Conservation (phyloP, 2,888 invertebrate species). For the Drosophila acutilabella region DNA sequence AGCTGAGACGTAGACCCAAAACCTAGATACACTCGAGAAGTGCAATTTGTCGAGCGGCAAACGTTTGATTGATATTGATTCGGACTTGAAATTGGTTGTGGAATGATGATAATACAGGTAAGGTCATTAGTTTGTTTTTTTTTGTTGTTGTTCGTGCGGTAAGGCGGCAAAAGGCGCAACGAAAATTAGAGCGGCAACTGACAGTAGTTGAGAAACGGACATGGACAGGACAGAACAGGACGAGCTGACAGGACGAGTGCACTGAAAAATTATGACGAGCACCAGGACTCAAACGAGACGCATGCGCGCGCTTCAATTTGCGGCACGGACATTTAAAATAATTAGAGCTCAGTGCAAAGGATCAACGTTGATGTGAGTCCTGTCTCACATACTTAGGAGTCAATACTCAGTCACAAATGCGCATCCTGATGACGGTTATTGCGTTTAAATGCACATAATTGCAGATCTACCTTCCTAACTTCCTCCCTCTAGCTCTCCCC, state of each 20-base stretch:
- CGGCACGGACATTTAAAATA: constrained; percentile 67
- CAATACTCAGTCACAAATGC: constrained; percentile 4
- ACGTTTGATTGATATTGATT: constrained; percentile 81
- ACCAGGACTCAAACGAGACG: constrained; percentile 25
- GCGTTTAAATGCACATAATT: constrained; percentile 80
- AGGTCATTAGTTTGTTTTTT: constrained; percentile 66
- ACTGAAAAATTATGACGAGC: constrained; percentile 3
- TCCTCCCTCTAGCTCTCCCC: too few species aligned
- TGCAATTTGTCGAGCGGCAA: constrained; percentile 79
- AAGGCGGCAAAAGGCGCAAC: constrained; percentile 69
- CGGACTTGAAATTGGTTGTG: constrained; percentile 36
- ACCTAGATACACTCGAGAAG: constrained; percentile 23
- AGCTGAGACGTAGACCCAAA: constrained; percentile 6
- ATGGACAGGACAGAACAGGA: neutral
- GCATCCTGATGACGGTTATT: constrained; percentile 76
- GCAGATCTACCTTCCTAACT: constrained; percentile 25
- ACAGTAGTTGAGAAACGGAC: constrained; percentile 21
- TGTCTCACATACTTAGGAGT: neutral
- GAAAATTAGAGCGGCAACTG: constrained; percentile 72
- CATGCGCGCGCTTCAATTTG: constrained; percentile 79
- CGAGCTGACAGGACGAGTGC: neutral
- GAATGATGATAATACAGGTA: constrained; percentile 38
- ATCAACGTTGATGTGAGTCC: constrained; percentile 36
- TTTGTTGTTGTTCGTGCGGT: constrained; percentile 49
- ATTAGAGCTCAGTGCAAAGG: constrained; percentile 61